Evolutionary conservation across 2,113 vertebrate species (phyloP).

Genomic region (Corythaeola cristata): DNA sequence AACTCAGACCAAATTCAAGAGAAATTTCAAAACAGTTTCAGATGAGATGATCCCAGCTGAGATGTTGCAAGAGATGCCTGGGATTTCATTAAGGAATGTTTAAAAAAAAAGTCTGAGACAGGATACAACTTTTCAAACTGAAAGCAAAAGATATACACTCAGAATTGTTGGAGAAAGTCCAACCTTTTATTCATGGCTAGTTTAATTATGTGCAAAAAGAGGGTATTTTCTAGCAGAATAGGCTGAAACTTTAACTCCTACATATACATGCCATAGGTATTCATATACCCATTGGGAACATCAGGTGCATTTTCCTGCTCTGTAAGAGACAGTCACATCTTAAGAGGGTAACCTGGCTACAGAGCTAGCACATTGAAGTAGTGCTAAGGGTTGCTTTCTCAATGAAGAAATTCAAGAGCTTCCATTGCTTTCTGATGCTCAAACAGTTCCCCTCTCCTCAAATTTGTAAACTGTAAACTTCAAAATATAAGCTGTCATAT

Average conservation of each 20-base stretch:
- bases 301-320: background rate
- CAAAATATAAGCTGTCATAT: background rate
- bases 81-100: background rate
- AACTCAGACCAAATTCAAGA: background rate
- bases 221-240: background rate
- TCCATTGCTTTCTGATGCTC: background rate
- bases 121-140: background rate
- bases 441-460: background rate
- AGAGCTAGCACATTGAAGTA: background rate
- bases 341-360: background rate
- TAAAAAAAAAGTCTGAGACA: background rate
- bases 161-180: background rate
- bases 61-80: background rate
- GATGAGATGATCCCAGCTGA: background rate
- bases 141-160: background rate
- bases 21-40: background rate
- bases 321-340: background rate
- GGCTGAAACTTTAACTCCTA: background rate
- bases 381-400: background rate
- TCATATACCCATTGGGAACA: background rate
- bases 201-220: background rate
- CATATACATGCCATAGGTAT: fast-evolving
- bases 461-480: background rate
- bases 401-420: background rate
- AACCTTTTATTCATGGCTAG: background rate